phyloP scores from a whole-genome alignment of 1,140 invertebrate species.

The Diabrotica virgifera region DNA sequence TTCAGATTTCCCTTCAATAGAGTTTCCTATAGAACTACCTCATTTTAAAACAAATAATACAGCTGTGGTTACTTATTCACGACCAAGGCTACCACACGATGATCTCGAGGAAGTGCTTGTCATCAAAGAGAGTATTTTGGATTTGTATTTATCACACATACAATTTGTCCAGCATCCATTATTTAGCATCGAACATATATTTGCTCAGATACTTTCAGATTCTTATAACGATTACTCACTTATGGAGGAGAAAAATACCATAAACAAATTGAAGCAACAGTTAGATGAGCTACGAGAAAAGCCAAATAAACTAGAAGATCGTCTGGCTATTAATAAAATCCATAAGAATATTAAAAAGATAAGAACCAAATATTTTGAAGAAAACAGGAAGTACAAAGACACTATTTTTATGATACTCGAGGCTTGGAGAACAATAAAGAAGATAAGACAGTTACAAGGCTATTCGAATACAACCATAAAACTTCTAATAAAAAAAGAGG shows the following conservation, averaged over 20 bases:
- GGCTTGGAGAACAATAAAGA: slow-evolving; percentile 48
- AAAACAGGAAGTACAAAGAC: slow-evolving; percentile 40
- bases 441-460: slow-evolving; percentile 38
- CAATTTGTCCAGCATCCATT: slow-evolving; percentile 49
- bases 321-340: slow-evolving; percentile 23
- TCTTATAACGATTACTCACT: slow-evolving; percentile 43
- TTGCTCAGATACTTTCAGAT: slow-evolving; percentile 45
- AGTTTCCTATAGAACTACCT: slow-evolving; percentile 24
- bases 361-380: slow-evolving; percentile 43
- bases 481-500: slow-evolving; percentile 44
- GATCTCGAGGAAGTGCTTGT: slow-evolving; percentile 40
- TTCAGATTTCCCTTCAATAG: slow-evolving; percentile 28
- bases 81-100: slow-evolving; percentile 16
- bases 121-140: slow-evolving; percentile 42
- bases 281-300: slow-evolving; percentile 45
- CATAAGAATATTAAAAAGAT: slow-evolving; percentile 40
- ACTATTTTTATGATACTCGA: slow-evolving; percentile 43
- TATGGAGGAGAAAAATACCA: slow-evolving; percentile 33
- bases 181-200: slow-evolving; percentile 47
- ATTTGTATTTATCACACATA: slow-evolving; percentile 44
- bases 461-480: slow-evolving; percentile 47
- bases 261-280: slow-evolving; percentile 41
- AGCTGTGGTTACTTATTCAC: slow-evolving; percentile 18
- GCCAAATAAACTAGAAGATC: slow-evolving; percentile 34
- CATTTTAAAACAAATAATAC: slow-evolving; percentile 18